Evolutionary conservation across 2,888 invertebrate species (phyloP).

Genomic region (Argyresthia albistria): DNA sequence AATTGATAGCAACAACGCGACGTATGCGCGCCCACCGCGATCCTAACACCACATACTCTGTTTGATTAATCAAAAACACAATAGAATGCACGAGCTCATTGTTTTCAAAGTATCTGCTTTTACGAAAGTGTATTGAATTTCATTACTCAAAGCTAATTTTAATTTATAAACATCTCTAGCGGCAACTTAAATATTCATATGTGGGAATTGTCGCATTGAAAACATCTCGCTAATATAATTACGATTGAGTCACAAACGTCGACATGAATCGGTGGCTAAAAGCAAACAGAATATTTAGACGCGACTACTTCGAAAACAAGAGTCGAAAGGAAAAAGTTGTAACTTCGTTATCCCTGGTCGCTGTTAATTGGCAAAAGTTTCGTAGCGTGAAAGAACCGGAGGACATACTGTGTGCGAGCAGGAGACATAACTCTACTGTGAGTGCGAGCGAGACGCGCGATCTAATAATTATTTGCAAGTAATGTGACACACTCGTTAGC

Average conservation of each 20-base stretch:
- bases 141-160: too few relatives aligned
- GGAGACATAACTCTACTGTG: background rate
- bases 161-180: too few relatives aligned
- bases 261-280: background rate
- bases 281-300: slow-evolving; percentile 13
- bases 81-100: too few relatives aligned
- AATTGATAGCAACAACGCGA: too few relatives aligned
- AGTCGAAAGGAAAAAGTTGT: slow-evolving; percentile 22
- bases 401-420: slow-evolving; percentile 1
- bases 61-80: too few relatives aligned
- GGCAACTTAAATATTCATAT: too few relatives aligned
- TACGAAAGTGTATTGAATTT: too few relatives aligned
- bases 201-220: too few relatives aligned
- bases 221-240: background rate
- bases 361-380: slow-evolving; percentile 34
- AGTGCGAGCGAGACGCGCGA: background rate
- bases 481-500: background rate
- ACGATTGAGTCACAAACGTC: slow-evolving; percentile 4
- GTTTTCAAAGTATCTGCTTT: too few relatives aligned
- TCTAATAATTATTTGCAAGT: slow-evolving; percentile 13
- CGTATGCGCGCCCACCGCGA: too few relatives aligned
- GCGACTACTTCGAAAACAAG: slow-evolving; percentile 26
- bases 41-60: too few relatives aligned
- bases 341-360: slow-evolving; percentile 26
- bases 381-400: slow-evolving; percentile 6